These are phyloP conservation scores for Malacoctenus gilli DNA, from an alignment of 2,797 vertebrate genomes.

Conservation along the genomic window DNA sequence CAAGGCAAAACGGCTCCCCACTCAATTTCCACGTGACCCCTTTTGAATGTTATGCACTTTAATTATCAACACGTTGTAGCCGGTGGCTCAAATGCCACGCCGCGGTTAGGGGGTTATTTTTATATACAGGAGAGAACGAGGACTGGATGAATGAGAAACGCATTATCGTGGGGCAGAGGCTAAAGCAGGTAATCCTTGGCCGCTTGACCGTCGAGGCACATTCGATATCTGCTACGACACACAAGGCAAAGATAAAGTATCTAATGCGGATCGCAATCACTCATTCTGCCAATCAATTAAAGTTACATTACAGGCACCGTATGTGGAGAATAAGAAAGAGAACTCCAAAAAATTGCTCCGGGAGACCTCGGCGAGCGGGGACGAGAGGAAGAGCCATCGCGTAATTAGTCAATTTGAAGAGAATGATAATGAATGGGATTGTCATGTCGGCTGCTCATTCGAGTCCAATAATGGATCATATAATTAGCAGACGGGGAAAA, in stretches of 20 bases:
- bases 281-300: constrained; percentile 42
- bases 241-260: constrained; percentile 11
- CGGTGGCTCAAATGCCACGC: neutral
- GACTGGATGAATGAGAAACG: neutral
- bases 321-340: constrained; percentile 26
- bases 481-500: constrained; percentile 50
- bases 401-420: constrained; percentile 61
- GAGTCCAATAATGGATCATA: constrained; percentile 62
- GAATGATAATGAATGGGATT: constrained; percentile 65
- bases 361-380: constrained; percentile 20
- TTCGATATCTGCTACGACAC: constrained; percentile 9
- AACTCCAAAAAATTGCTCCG: constrained; percentile 37
- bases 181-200: neutral
- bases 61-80: neutral
- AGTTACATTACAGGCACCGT: constrained; percentile 21
- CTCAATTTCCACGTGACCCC: too few species aligned
- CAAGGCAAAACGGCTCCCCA: too few species aligned
- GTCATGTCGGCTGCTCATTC: constrained; percentile 52
- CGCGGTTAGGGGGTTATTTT: neutral
- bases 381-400: constrained; percentile 38
- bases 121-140: neutral
- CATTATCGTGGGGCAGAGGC: neutral
- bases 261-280: constrained; percentile 7
- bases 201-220: constrained; percentile 2
- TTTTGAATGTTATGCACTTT: neutral